Percentiles rank a stretch among this genome's conserved stretches.
phyloP scores from a whole-genome alignment of 37 sponge, comb jelly and placozoan species.

The Tethya wilhelma region DNA sequence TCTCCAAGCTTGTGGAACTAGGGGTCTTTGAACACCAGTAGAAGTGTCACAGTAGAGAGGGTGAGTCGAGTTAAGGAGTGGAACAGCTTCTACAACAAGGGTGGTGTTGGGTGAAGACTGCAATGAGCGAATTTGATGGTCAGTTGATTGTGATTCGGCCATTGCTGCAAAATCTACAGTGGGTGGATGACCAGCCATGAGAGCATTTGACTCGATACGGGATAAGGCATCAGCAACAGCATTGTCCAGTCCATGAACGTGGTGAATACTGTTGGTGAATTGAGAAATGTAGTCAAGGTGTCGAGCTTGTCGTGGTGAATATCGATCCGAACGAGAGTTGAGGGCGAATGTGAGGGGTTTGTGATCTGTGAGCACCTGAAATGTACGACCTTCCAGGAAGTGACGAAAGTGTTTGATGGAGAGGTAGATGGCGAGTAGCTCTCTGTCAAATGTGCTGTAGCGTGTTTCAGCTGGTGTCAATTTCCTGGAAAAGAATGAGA shows the following conservation, averaged over 20 bases:
- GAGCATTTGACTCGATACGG: slow-evolving; percentile 37
- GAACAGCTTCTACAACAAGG: slow-evolving; percentile 27
- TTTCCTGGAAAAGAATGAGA: slow-evolving; percentile 58
- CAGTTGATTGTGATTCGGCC: slow-evolving; percentile 41
- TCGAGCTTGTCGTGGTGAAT: slow-evolving; percentile 55
- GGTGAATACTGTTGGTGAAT: slow-evolving; percentile 69
- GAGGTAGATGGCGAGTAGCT: slow-evolving; percentile 59
- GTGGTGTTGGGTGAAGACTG: slow-evolving; percentile 37
- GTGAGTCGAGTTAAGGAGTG: slow-evolving; percentile 15
- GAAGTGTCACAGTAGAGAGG: slow-evolving; percentile 52
- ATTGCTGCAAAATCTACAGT: slow-evolving; percentile 33
- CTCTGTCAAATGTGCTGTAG: slow-evolving; percentile 79
- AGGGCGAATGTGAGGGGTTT: slow-evolving; percentile 69
- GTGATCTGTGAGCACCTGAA: slow-evolving; percentile 66
- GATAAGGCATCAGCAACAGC: slow-evolving; percentile 70
- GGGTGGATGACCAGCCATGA: slow-evolving; percentile 5
- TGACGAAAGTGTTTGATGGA: slow-evolving; percentile 67
- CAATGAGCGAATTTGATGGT: slow-evolving; percentile 32
- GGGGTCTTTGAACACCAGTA: slow-evolving; percentile 50
- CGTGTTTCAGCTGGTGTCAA: slow-evolving; percentile 54
- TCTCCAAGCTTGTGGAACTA: slow-evolving; percentile 36
- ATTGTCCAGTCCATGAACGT: slow-evolving; percentile 54
- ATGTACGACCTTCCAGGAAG: slow-evolving; percentile 58
- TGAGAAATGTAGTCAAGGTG: slow-evolving; percentile 71
- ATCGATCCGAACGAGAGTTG: slow-evolving; percentile 18